These are phyloP conservation scores for Eidolon helvum DNA, from an alignment of 2,113 vertebrate species.

Conservation along the genomic window DNA sequence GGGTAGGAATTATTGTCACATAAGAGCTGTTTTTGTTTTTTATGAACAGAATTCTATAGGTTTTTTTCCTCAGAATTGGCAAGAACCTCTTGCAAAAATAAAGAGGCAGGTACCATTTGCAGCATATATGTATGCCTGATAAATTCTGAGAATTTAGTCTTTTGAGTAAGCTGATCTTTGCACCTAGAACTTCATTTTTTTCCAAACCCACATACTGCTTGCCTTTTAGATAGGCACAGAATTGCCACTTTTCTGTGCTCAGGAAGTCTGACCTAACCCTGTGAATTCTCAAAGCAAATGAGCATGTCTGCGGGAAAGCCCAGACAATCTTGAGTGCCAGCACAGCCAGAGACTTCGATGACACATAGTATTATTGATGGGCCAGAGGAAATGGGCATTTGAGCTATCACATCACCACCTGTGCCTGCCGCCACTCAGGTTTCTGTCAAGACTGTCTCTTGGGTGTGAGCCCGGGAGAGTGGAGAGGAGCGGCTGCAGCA, in stretches of 20 bases:
- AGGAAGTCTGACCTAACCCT: neutral
- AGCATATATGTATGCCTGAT: neutral
- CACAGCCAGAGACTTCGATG: neutral
- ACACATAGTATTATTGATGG: neutral
- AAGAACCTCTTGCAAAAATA: neutral
- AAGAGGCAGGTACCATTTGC: neutral
- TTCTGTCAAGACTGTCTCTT: neutral
- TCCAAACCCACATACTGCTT: neutral
- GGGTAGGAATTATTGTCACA: neutral
- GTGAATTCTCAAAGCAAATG: neutral
- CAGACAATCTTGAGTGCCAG: neutral
- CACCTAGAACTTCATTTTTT: neutral
- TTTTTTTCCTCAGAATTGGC: neutral
- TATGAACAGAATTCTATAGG: neutral
- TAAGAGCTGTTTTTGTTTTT: neutral
- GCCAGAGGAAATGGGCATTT: neutral
- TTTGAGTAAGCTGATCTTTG: neutral
- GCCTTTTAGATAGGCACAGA: neutral
- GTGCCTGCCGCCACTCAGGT: neutral
- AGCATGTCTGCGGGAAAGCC: neutral
- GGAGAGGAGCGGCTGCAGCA: neutral
- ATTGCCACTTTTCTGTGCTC: neutral
- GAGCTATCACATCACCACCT: neutral
- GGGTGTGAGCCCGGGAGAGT: neutral
- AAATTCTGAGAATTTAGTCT: neutral